phyloP scores from a whole-genome alignment of 1,140 invertebrate species.

The Mamestra configurata region DNA sequence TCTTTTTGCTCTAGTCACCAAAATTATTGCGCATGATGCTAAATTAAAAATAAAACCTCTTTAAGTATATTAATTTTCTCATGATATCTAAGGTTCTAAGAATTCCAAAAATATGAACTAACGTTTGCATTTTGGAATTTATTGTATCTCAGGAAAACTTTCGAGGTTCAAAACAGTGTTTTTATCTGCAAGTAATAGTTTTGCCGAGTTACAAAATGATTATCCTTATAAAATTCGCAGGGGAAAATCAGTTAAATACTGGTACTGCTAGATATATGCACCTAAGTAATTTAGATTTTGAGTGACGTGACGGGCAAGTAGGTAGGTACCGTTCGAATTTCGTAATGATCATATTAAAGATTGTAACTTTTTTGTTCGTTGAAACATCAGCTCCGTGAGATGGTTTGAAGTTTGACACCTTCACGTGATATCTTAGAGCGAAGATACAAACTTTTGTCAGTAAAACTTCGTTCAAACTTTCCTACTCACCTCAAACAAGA shows the following conservation, averaged over 20 bases:
- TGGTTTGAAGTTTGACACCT: neutral
- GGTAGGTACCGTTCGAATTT: too few relatives aligned
- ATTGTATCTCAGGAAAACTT: neutral
- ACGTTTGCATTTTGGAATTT: too few relatives aligned
- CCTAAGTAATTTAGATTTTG: neutral
- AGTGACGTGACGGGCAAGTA: neutral
- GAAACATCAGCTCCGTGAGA: neutral
- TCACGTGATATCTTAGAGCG: neutral
- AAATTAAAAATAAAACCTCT: too few relatives aligned
- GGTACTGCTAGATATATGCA: neutral
- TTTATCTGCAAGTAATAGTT: neutral
- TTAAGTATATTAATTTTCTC: too few relatives aligned
- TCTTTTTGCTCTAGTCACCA: too few relatives aligned
- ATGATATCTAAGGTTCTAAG: too few relatives aligned
- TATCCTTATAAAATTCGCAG: neutral
- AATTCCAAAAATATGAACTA: too few relatives aligned
- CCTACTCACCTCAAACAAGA: neutral
- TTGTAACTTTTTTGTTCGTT: neutral
- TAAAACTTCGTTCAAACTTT: slow-evolving; percentile 10
- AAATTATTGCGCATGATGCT: too few relatives aligned
- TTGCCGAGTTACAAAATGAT: neutral
- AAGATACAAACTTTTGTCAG: neutral
- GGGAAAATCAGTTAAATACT: neutral
- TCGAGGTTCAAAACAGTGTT: neutral
- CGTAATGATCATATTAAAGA: neutral